Evolutionary conservation across 2,113 vertebrate genomes (phyloP), one percentile per base, ranked within the genome.

Genomic region (Rhabdomys dilectus): DNA sequence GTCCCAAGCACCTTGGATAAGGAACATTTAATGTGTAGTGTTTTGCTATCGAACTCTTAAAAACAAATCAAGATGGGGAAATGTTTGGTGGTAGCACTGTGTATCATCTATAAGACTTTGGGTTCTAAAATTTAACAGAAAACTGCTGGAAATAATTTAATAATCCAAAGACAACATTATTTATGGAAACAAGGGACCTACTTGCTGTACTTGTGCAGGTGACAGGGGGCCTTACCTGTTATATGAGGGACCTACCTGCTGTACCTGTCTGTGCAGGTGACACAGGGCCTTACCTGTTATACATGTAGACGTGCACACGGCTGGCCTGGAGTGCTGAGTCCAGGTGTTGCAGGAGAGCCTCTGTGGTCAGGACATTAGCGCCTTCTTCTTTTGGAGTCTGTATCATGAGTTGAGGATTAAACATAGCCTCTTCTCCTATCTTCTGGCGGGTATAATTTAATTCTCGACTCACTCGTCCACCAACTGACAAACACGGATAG

Each of bases 341-440:
- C 98, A 99, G 99, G 98, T 99, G 99, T 96, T 99, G 99, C 60
- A 98, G 98, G 53, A 99, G 99, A 0, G 99, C 99, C 93, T 99
- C 99, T 93, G 99, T 98, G 19, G 99, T 99, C 94, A 99, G 98
- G 97, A 99, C 98, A 68, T 99, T 99, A 97, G 99, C 99, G 98
- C 99, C 99, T 97, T 99, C 99, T 98, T 99, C 99, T 98, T 99
- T 99, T 8, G 99, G 99, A 88, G 99, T 99, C 98, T 99, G 99
- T 96, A 99, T 99, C 99, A 99, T 99, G 98, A 99, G 99, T 97
- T 99, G 99, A 97, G 99, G 99, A 98, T 99, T 99, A 98, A 99
- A 99, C 99, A 99, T 99, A 98, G 99, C 99, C 98, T 99, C 99
- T 98, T 99, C 99, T 77, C 99, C 99, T 97, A 99, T 99, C 99